These are phyloP conservation scores for Astatotilapia flaviijosephi DNA, from an alignment of 2,113 vertebrate genomes.

Conservation along the genomic window DNA sequence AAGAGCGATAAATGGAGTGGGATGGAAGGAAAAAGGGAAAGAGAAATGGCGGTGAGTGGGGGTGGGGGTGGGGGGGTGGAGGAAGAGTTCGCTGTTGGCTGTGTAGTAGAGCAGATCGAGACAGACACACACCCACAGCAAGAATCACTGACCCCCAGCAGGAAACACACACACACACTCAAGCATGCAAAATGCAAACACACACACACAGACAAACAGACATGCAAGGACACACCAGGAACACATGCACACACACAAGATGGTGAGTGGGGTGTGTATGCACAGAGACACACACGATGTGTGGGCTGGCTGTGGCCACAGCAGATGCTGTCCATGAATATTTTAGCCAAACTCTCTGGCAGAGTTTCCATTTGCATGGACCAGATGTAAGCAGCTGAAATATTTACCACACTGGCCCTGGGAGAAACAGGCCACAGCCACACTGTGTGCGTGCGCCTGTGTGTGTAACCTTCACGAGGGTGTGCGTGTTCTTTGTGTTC, in stretches of 20 bases:
- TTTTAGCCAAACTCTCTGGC: conserved; percentile 70
- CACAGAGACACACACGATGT: conserved; percentile 9
- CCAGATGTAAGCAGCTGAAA: conserved; percentile 78
- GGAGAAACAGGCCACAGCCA: conserved; percentile 41
- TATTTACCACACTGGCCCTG: conserved; percentile 72
- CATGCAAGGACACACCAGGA: conserved; percentile 1
- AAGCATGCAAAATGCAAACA: not conserved
- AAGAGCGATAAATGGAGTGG: conserved; percentile 1
- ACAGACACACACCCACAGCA: conserved; percentile 52
- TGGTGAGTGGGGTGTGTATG: not conserved
- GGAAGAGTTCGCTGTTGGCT: conserved; percentile 10
- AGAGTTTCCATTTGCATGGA: conserved; percentile 74
- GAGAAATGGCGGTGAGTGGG: not conserved
- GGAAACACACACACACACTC: conserved; percentile 21
- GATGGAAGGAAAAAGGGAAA: conserved; percentile 5
- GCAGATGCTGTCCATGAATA: conserved; percentile 77
- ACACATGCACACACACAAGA: not conserved
- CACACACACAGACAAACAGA: conserved; percentile 6
- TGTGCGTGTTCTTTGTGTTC: conserved; percentile 15
- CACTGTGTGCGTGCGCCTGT: not conserved
- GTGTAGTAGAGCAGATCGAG: conserved; percentile 30
- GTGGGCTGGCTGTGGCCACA: conserved; percentile 60
- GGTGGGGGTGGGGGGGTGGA: not conserved
- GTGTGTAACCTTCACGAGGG: not conserved
- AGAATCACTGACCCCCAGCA: conserved; percentile 50